Evolutionary conservation across 2,888 invertebrate genomes (phyloP), one percentile per base, ranked within the genome.

Genomic region (Hydropsyche betteni): DNA sequence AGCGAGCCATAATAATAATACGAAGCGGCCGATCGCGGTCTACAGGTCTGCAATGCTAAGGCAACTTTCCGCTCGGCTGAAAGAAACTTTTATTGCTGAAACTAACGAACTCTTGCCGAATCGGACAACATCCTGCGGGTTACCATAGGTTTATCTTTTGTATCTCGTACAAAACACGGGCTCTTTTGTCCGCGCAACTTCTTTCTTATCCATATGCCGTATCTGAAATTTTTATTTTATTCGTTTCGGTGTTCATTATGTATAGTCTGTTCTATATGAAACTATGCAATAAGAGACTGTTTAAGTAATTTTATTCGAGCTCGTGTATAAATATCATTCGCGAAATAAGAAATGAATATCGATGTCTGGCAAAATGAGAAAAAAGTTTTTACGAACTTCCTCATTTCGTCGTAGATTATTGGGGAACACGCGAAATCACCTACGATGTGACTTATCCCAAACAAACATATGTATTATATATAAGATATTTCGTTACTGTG

Each of bases 11-110:
- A 10, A 44, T 44, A 44, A 44, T 44, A 44, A 44, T 44, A 6
- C 44, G 44, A 44, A 44, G 44, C 44, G 44, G 10, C 44, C 44
- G 44, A 44, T 44, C 44, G 44, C 44, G 44, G 44, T 44, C 44
- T 44, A 10, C 44, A 44, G 24, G 24, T 44, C 10, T 10, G 44
- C 24, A 24, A 24, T 24, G 44, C 44, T 10, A 44, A 44, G 10
- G 44, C 44, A 44, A 44, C 64, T 64, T 64, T 64, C 36, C 24
- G 36, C 34, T 44, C 34, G 24, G n/a, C 64, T 61, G 58, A 61
- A 61, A 61, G 61, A 72, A 72, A 72, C 72, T 72, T 72, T 72
- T 72, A 72, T 72, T 72, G 44, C 72, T 58, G 33, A 55, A 70
- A 72, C 72, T 72, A 61, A 72, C 51, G 70, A 70, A 70, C 72